Evolutionary conservation across 2,888 invertebrate genomes (phyloP).

Genomic region (Leucophora obtusa): DNA sequence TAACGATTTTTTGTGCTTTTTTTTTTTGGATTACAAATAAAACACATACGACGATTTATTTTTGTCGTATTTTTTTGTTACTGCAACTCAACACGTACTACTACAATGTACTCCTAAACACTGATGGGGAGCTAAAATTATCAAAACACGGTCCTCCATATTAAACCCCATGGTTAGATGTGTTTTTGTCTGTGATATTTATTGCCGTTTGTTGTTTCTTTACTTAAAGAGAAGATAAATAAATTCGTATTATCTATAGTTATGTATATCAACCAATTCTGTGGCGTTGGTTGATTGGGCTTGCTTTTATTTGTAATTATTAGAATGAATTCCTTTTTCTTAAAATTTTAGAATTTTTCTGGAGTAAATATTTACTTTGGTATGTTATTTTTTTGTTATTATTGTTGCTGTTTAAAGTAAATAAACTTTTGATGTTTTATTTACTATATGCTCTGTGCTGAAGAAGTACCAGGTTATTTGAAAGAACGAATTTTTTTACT

Average conservation of each 20-base stretch:
- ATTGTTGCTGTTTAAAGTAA: constrained; percentile 19
- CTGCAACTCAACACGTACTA: constrained; percentile 25
- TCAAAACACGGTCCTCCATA: constrained; percentile 2
- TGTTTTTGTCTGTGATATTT: background rate
- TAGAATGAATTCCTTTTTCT: constrained; percentile 32
- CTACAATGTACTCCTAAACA: constrained; percentile 10
- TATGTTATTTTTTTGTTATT: constrained; percentile 23
- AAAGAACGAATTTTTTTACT: background rate
- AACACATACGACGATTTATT: background rate
- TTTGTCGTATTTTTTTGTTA: background rate
- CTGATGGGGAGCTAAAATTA: constrained; percentile 18
- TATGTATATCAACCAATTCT: background rate
- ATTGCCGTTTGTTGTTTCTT: constrained; percentile 13
- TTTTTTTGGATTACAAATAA: constrained; percentile 31
- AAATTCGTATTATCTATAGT: background rate
- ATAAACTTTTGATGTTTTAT: background rate
- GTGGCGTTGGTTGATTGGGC: background rate
- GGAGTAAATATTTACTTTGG: constrained; percentile 33
- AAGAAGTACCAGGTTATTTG: background rate
- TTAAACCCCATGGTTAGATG: constrained; percentile 18
- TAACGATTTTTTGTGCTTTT: constrained; percentile 21
- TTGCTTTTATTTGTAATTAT: constrained; percentile 27
- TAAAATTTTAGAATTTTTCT: constrained; percentile 6
- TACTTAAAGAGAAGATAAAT: constrained; percentile 31
- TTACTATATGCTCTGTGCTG: background rate